Conservation (phyloP, 2,797 vertebrate genomes). For the Arremon brunneinucha region DNA sequence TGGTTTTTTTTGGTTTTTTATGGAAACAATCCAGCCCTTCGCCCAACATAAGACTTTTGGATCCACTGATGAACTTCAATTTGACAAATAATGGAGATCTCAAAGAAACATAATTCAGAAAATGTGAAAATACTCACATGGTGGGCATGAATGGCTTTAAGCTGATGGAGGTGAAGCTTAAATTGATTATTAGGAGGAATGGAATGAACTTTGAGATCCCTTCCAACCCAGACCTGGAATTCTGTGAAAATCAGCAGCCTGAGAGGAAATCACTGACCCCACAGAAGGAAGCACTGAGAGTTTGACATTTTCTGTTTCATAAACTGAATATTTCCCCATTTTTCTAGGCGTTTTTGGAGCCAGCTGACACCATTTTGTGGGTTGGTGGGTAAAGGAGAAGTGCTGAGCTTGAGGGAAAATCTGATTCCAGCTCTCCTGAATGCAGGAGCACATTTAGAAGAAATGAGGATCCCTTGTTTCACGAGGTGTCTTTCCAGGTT, state of each 20-base stretch:
- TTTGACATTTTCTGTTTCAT: background rate
- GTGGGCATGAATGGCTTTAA: background rate
- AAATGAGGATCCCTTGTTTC: background rate
- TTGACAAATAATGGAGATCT: background rate
- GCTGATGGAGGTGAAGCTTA: background rate
- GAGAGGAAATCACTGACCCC: background rate
- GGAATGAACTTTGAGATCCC: background rate
- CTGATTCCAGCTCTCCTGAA: background rate
- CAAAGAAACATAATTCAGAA: background rate
- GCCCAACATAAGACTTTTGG: background rate
- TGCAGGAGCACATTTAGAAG: background rate
- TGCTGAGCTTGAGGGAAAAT: background rate
- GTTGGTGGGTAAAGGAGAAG: background rate
- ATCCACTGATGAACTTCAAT: background rate
- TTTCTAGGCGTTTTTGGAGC: background rate
- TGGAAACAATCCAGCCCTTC: background rate
- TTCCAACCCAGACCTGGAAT: background rate
- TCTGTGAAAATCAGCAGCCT: background rate
- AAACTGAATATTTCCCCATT: rapidly evolving
- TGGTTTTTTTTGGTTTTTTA: background rate
- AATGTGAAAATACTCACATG: rapidly evolving
- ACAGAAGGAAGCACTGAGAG: background rate
- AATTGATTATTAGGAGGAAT: too few relatives aligned
- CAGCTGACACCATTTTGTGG: background rate
- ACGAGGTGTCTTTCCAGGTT: background rate